Percentiles rank a stretch among this genome's conserved stretches.
Evolutionary conservation across 2,888 invertebrate species (phyloP).

Genomic region (Drosophila borborema): DNA sequence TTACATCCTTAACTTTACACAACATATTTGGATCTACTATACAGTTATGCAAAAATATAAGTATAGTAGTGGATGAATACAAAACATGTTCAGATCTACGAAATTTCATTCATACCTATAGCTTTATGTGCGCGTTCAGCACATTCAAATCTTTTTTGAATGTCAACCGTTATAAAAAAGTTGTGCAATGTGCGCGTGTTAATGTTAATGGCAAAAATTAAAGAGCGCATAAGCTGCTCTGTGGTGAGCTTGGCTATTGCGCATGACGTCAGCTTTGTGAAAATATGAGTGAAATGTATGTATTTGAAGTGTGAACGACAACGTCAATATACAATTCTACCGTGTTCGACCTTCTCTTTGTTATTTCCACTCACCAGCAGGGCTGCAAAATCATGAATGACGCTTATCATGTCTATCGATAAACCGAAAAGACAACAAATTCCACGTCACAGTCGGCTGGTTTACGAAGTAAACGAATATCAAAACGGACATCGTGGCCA

Average conservation of each 20-base stretch:
- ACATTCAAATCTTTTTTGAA: constrained; percentile 1
- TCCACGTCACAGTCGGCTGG: constrained; percentile 62
- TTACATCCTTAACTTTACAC: neutral
- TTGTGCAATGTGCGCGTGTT: constrained; percentile 7
- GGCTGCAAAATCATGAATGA: constrained; percentile 27
- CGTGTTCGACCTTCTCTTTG: constrained; percentile 7
- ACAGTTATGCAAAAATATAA: too few relatives aligned
- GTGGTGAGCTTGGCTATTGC: constrained; percentile 1
- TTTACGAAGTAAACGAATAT: constrained; percentile 44
- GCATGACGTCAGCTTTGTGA: constrained; percentile 22
- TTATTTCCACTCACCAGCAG: constrained; percentile 9
- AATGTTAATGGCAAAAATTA: constrained; percentile 31
- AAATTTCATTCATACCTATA: neutral
- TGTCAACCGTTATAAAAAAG: constrained; percentile 2
- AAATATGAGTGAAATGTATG: neutral
- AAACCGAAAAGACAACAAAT: constrained; percentile 41
- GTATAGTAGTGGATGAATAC: too few relatives aligned
- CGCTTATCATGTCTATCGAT: constrained; percentile 38
- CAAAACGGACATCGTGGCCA: constrained; percentile 55
- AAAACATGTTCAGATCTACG: neutral
- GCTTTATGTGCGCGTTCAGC: neutral
- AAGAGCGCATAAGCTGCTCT: constrained; percentile 1
- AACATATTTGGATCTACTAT: neutral
- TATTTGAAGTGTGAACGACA: neutral
- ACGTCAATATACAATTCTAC: neutral